These are phyloP conservation scores for Cantharis lateralis DNA, from an alignment of 2,888 invertebrate species.

Conservation along the genomic window DNA sequence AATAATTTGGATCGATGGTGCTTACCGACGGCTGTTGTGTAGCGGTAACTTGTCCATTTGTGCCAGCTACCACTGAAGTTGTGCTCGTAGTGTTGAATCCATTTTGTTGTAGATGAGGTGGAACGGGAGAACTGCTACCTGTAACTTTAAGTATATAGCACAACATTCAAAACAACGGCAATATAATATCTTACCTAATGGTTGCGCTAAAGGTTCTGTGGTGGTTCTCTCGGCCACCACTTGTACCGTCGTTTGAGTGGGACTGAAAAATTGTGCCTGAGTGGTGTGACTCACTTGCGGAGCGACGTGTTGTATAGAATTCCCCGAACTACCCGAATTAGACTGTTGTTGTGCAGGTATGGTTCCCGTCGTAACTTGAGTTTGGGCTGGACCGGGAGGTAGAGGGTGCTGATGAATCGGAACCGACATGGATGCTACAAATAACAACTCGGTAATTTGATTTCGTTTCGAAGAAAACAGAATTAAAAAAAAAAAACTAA, in stretches of 20 bases:
- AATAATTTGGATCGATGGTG: conserved; percentile 44
- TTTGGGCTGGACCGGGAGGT: conserved; percentile 42
- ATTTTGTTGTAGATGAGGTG: conserved; percentile 59
- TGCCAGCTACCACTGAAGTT: conserved; percentile 32
- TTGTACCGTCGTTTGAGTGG: conserved; percentile 39
- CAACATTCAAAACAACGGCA: not conserved
- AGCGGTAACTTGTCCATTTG: conserved; percentile 38
- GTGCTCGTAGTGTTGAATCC: conserved; percentile 50
- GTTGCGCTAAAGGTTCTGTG: conserved; percentile 43
- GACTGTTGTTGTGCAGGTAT: conserved; percentile 40
- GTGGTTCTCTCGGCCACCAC: conserved; percentile 44
- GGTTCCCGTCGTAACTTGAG: conserved; percentile 44
- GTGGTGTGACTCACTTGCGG: conserved; percentile 40
- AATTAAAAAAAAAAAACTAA: conserved; percentile 29
- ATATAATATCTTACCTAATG: conserved; percentile 38
- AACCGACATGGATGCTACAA: conserved; percentile 30
- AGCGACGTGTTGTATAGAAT: conserved; percentile 42
- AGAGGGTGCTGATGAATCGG: conserved; percentile 32
- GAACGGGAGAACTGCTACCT: conserved; percentile 57
- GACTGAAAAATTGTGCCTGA: conserved; percentile 46
- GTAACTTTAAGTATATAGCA: conserved; percentile 32
- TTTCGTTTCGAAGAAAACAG: not conserved
- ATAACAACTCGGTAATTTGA: conserved; percentile 26
- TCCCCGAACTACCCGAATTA: conserved; percentile 31
- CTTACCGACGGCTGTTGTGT: conserved; percentile 42